These are phyloP conservation scores for Condylostylus longicornis DNA, from an alignment of 1,140 invertebrate species.

Conservation along the genomic window DNA sequence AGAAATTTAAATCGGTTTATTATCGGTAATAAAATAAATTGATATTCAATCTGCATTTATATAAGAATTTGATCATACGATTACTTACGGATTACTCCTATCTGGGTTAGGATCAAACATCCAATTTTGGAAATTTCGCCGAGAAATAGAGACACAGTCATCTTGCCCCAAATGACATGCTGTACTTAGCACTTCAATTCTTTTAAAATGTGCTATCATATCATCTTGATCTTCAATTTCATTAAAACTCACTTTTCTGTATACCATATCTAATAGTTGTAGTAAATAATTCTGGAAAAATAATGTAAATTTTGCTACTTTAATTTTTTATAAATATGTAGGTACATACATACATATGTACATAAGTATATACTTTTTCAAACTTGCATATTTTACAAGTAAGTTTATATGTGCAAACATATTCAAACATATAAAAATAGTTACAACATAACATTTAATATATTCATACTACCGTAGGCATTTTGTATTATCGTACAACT, in stretches of 20 bases:
- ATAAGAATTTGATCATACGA: no score
- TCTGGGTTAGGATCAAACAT: constrained; percentile 48
- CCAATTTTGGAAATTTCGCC: constrained; percentile 56
- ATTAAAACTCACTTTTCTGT: constrained; percentile 48
- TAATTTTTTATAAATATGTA: background rate
- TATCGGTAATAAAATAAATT: background rate
- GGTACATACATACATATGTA: background rate
- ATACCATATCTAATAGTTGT: constrained; percentile 46
- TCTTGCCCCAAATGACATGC: constrained; percentile 54
- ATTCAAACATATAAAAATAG: background rate
- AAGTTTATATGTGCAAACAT: no score
- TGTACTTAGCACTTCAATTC: constrained; percentile 50
- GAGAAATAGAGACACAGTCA: constrained; percentile 51
- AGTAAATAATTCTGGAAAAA: constrained; percentile 47
- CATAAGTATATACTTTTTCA: background rate
- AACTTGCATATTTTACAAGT: background rate
- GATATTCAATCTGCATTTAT: no score
- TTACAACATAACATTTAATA: background rate
- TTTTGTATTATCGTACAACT: constrained; percentile 5
- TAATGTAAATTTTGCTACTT: background rate
- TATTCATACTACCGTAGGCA: background rate
- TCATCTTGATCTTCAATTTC: constrained; percentile 44
- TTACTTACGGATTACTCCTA: constrained; percentile 53
- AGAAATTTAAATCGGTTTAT: no score
- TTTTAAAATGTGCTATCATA: constrained; percentile 47